These are phyloP conservation scores for Dasyurus viverrinus DNA, from an alignment of 2,113 vertebrate species.

Conservation along the genomic window DNA sequence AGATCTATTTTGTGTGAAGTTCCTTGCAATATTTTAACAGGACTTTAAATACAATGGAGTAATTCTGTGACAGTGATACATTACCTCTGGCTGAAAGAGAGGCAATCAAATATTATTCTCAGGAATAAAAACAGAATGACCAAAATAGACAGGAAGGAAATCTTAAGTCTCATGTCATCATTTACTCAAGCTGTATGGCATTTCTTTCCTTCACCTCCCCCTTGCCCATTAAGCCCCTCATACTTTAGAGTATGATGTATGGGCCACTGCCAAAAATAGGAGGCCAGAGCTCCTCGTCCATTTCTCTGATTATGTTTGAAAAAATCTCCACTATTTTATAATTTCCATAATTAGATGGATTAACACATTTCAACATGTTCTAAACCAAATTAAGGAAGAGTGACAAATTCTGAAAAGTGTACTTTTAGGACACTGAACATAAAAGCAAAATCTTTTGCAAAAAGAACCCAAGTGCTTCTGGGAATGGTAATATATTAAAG, in stretches of 20 bases:
- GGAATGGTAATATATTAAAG: rapidly evolving
- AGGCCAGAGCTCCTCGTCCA: background rate
- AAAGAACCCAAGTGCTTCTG: too few species aligned
- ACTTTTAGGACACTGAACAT: background rate
- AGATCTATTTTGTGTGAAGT: background rate
- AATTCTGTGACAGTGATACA: background rate
- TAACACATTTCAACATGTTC: background rate
- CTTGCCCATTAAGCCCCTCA: background rate
- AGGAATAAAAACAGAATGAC: background rate
- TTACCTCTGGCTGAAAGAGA: background rate
- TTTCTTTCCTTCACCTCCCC: background rate
- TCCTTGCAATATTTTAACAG: background rate
- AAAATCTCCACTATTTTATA: background rate
- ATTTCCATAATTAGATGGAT: background rate
- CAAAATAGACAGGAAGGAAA: background rate
- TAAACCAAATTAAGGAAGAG: background rate
- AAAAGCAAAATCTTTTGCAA: background rate
- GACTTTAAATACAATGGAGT: background rate
- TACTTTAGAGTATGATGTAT: rapidly evolving
- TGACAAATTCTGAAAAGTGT: background rate
- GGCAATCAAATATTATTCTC: background rate
- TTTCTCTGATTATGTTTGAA: background rate
- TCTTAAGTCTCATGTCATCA: background rate
- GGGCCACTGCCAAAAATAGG: background rate
- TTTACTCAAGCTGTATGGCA: background rate